Evolutionary conservation across 1,140 invertebrate species (phyloP).

Genomic region (Eubasilissa regina): DNA sequence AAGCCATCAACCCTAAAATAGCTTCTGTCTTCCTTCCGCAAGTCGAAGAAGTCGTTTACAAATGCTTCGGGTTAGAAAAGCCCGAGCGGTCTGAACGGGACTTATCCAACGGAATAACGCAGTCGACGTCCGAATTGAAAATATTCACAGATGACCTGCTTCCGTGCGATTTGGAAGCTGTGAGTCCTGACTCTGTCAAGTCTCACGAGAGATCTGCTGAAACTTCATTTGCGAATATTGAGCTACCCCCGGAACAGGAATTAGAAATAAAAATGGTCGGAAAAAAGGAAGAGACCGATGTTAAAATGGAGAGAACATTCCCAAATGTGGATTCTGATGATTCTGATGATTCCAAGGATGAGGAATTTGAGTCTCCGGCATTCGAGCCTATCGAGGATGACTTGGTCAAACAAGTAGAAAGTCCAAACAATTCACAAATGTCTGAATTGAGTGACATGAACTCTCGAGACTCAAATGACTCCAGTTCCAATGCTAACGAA

Average conservation of each 20-base stretch:
- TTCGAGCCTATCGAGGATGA: constrained; percentile 76
- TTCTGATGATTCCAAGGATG: constrained; percentile 73
- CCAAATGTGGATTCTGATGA: constrained; percentile 64
- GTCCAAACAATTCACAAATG: constrained; percentile 71
- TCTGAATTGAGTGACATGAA: constrained; percentile 76
- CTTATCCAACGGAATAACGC: constrained; percentile 29
- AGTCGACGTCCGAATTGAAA: constrained; percentile 27
- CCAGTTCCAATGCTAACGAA: constrained; percentile 58
- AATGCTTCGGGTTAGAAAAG: constrained; percentile 82
- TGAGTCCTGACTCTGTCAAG: constrained; percentile 83
- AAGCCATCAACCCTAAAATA: constrained; percentile 95
- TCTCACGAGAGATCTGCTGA: constrained; percentile 66
- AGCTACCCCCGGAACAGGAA: constrained; percentile 22
- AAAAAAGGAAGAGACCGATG: constrained; percentile 61
- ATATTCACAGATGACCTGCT: constrained; percentile 73
- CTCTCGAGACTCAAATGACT: constrained; percentile 67
- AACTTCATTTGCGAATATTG: constrained; percentile 3
- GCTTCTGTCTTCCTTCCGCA: constrained; percentile 89
- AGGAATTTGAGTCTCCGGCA: constrained; percentile 78
- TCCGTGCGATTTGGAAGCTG: constrained; percentile 83
- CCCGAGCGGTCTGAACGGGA: constrained; percentile 31
- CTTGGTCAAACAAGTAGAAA: constrained; percentile 59
- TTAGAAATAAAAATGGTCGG: constrained; percentile 43
- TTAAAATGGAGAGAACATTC: constrained; percentile 58
- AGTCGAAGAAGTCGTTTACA: constrained; percentile 92